Percentiles rank a stretch among this genome's conserved stretches.
phyloP scores from a whole-genome alignment of 2,888 invertebrate species.

The Syritta pipiens region DNA sequence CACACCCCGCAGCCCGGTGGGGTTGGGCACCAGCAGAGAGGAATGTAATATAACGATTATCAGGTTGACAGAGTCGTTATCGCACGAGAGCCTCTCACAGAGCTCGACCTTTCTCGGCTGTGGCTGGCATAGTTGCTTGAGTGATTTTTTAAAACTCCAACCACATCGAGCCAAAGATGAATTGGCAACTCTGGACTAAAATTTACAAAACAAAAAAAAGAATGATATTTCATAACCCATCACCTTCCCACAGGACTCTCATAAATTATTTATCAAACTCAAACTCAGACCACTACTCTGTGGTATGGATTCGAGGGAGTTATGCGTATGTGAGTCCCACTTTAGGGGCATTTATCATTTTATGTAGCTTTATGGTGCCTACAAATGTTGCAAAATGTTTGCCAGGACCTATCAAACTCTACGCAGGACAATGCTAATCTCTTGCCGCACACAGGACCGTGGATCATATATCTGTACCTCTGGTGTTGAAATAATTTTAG shows the following conservation, averaged over 20 bases:
- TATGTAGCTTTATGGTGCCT: not conserved
- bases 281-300: too few species aligned
- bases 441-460: not conserved
- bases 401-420: not conserved
- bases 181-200: too few species aligned
- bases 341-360: conserved; percentile 7
- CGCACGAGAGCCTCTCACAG: not conserved
- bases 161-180: not conserved
- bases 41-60: conserved; percentile 42
- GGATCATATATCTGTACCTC: too few species aligned
- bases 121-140: not conserved
- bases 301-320: too few species aligned
- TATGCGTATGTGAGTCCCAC: not conserved
- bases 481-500: conserved; percentile 4
- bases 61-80: conserved; percentile 15
- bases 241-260: not conserved
- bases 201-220: not conserved
- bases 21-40: too few species aligned
- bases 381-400: not conserved
- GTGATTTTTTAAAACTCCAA: not conserved
- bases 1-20: too few species aligned
- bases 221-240: too few species aligned
- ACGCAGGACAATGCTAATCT: too few species aligned
- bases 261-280: conserved; percentile 8
- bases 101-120: too few species aligned